Base-by-base conservation (phyloP, 2,797 vertebrate species). In the Mionectes olivaceus region DNA sequence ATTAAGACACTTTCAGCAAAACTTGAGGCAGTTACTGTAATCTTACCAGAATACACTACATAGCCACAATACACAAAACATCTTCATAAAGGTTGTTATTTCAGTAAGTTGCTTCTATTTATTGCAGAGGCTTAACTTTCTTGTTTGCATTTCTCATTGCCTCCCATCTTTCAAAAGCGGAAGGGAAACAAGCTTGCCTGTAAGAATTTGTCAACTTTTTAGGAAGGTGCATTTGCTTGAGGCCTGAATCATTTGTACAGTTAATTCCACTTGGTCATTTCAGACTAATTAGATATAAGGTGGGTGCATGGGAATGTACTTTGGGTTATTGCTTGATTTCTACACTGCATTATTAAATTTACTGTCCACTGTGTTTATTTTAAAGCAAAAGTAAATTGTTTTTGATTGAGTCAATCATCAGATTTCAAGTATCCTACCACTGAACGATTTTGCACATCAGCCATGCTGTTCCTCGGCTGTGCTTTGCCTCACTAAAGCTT, bases 401-500 rank as follows among this genome's bases (percentile, higher is more conserved):
- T 7, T 63, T 75, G 10, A 44, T 18, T 39, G 39, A 39, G 5
- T 39, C 39, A 39, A 39, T 39, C 39, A 39, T n/a, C 41, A 33
- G 22, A 59, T 35, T 89, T 68, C 37, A 71, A 64, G 43, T 28
- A 43, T 24, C 44, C 19, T 24, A 7, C 32, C 22, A 32, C 7
- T 67, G 21, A 46, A 46, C 32, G 28, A 83, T 68, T 83, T 18
- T 81, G 49, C 7, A 44, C 33, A 50, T 11, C 55, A 19, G 25
- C 19, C n/a, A n/a, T 24, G 60, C 5, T 13, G 5, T 60, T 76
- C 41, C 32, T 68, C 4, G 0, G 43, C 25, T 0, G 0, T 17
- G 8, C 23, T 75, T 43, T 35, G 32, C 21, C 53, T 74, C 35
- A n/a, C 22, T 44, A 2, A 6, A 39, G 18, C 46, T 69, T 60